A percentile compares a stretch with the other conserved stretches of the same genome.
phyloP scores from a whole-genome alignment of 2,888 invertebrate species.

The Harpagoxenus sublaevis region DNA sequence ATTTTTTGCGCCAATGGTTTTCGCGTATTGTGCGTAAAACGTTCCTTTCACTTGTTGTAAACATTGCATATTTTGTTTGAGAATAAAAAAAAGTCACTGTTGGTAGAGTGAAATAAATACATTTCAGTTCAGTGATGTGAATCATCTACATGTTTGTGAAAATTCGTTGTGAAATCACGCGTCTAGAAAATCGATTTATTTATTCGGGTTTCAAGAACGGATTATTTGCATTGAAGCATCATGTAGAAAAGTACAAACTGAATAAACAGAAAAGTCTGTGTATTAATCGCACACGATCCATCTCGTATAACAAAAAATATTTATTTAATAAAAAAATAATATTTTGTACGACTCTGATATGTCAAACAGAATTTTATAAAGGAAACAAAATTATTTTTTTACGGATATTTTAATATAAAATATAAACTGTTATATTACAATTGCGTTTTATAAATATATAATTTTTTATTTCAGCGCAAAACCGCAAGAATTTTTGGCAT shows the following conservation, averaged over 20 bases:
- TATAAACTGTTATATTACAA: not conserved
- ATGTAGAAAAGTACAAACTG: not conserved
- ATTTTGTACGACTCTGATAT: not conserved
- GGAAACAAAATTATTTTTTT: not conserved
- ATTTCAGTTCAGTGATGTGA: slow-evolving; percentile 24
- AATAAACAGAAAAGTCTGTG: not conserved
- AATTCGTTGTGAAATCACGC: slow-evolving; percentile 23
- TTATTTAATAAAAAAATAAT: not conserved
- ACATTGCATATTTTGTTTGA: slow-evolving; percentile 12
- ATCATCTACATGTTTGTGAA: slow-evolving; percentile 25
- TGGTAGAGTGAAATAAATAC: not conserved
- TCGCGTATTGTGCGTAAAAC: slow-evolving; percentile 1
- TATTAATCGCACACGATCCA: not conserved
- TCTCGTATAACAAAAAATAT: not conserved
- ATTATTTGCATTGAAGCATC: slow-evolving; percentile 20
- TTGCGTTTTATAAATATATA: not conserved
- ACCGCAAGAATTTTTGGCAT: no score
- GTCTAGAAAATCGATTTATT: slow-evolving; percentile 30
- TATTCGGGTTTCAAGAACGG: slow-evolving; percentile 7
- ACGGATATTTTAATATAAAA: not conserved
- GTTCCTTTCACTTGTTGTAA: slow-evolving; percentile 9
- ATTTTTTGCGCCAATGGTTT: not conserved
- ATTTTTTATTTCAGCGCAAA: no score
- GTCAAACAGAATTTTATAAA: not conserved
- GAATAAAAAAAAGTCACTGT: slow-evolving; percentile 5